phyloP scores from a whole-genome alignment of 2,888 invertebrate species.

The Caenorhabditis afra region DNA sequence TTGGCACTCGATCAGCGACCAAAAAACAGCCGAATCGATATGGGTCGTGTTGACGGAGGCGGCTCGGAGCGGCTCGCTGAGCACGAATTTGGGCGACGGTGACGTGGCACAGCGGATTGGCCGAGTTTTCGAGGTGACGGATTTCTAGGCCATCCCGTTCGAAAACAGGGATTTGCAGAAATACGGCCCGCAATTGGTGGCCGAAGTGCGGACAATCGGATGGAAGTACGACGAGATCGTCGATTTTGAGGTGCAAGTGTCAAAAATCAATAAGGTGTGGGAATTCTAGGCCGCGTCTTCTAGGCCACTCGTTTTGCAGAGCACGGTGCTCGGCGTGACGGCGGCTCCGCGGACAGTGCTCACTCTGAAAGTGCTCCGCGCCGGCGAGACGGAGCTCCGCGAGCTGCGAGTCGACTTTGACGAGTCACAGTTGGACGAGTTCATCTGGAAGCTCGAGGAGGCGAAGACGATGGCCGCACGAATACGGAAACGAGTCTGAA shows the following conservation, averaged over 20 bases:
- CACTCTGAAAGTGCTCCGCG: conserved; percentile 18
- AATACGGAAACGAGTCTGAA: conserved; percentile 10
- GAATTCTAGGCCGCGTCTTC: neutral
- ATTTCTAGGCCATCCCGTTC: neutral
- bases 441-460: conserved; percentile 63
- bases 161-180: conserved; percentile 26
- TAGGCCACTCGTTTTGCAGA: neutral
- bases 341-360: conserved; percentile 1
- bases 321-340: neutral
- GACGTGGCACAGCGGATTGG: conserved; percentile 17
- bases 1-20: conserved; percentile 7
- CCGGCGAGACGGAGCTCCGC: conserved; percentile 16
- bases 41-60: conserved; percentile 53
- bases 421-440: conserved; percentile 48
- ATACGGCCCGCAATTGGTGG: conserved; percentile 16
- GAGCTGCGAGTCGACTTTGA: conserved; percentile 28
- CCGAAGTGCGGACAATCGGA: conserved; percentile 53
- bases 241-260: conserved; percentile 59
- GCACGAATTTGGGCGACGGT: conserved; percentile 26
- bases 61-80: conserved; percentile 21
- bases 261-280: conserved; percentile 54
- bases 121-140: conserved; percentile 20
- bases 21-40: conserved; percentile 41
- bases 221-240: conserved; percentile 63
- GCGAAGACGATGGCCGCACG: conserved; percentile 53